Evolutionary conservation across 2,797 vertebrate genomes (phyloP).

Genomic region (Pogoniulus pusillus): DNA sequence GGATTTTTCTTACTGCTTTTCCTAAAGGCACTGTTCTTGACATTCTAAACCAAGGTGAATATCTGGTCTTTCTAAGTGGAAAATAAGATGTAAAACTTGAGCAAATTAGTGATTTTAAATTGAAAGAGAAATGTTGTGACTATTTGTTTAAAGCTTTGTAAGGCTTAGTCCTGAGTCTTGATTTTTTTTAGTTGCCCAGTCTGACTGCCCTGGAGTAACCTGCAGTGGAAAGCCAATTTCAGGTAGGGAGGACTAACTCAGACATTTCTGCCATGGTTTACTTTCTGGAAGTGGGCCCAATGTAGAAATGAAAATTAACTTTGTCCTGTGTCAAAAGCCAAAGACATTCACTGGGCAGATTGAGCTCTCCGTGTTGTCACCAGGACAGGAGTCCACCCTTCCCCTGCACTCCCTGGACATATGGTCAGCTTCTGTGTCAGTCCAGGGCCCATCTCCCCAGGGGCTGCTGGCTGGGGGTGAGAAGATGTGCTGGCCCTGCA

Average conservation of each 20-base stretch:
- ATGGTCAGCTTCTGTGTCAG: neutral
- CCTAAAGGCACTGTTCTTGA: neutral
- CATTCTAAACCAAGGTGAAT: neutral
- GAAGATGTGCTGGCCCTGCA: neutral
- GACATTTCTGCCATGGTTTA: accelerated
- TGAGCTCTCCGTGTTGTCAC: neutral
- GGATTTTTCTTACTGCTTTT: neutral
- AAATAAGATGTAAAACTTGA: neutral
- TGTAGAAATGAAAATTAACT: accelerated
- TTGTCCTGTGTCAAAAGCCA: neutral
- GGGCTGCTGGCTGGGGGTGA: neutral
- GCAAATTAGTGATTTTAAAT: neutral
- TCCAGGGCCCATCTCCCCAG: accelerated
- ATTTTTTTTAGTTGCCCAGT: neutral
- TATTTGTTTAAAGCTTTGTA: neutral
- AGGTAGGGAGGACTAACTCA: neutral
- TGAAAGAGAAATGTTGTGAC: neutral
- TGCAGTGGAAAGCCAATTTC: neutral
- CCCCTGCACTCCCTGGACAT: neutral
- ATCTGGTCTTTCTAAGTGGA: neutral
- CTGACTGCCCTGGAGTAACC: neutral
- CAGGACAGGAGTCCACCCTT: neutral
- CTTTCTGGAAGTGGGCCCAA: neutral
- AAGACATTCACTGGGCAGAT: neutral
- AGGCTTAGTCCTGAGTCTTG: neutral